Percentiles rank a stretch among this genome's conserved stretches.
Conservation (phyloP, 2,797 vertebrate species). For the Sebastes matsubarae region DNA sequence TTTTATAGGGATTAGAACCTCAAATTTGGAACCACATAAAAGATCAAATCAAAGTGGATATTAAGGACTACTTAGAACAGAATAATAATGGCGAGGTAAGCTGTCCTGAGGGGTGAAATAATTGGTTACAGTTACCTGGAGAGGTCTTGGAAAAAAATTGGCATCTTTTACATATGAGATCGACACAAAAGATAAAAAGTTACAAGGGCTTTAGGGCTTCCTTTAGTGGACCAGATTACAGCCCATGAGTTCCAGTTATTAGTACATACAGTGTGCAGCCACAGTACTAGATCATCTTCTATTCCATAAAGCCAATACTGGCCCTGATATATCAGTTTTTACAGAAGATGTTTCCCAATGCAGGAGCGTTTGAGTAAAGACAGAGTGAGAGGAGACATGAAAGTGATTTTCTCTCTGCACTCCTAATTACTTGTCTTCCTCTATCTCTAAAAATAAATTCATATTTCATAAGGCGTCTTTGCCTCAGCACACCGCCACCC, state of each 20-base stretch:
- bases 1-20: background rate
- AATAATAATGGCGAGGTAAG: background rate
- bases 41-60: background rate
- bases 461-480: slow-evolving; percentile 59
- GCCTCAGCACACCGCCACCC: slow-evolving; percentile 27
- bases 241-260: background rate
- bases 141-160: background rate
- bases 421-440: slow-evolving; percentile 74
- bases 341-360: slow-evolving; percentile 44
- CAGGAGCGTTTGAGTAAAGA: slow-evolving; percentile 35
- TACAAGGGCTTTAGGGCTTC: background rate
- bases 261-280: background rate
- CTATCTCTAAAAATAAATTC: slow-evolving; percentile 71
- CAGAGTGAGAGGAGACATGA: slow-evolving; percentile 51
- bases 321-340: slow-evolving; percentile 25
- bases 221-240: background rate
- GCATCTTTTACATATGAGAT: background rate
- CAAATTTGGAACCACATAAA: background rate
- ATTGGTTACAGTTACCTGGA: background rate
- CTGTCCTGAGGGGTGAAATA: background rate
- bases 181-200: background rate
- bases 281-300: background rate
- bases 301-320: slow-evolving; percentile 9
- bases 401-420: slow-evolving; percentile 59
- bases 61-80: background rate